These are phyloP conservation scores for Bombyx huttoni DNA, from an alignment of 2,888 invertebrate genomes.

Conservation along the genomic window DNA sequence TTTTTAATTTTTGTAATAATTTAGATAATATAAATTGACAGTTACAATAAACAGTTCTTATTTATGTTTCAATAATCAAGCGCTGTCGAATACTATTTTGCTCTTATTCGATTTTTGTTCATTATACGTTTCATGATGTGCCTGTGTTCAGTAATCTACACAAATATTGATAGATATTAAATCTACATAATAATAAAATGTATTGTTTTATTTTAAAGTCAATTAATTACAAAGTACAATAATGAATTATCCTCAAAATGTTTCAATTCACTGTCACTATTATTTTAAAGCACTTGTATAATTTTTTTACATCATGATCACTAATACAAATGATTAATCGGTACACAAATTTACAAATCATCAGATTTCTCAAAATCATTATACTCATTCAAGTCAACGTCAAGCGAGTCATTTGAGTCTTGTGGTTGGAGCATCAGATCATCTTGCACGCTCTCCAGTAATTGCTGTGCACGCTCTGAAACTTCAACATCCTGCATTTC, in stretches of 20 bases:
- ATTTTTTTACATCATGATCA: no score
- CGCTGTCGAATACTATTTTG: no score
- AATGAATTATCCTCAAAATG: background rate
- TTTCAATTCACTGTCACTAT: background rate
- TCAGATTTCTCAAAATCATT: constrained; percentile 2
- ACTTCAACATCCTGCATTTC: background rate
- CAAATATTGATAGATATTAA: constrained; percentile 30
- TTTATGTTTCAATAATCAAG: no score
- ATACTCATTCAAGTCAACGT: constrained; percentile 1
- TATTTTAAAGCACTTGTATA: no score
- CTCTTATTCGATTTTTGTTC: no score
- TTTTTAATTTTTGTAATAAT: no score
- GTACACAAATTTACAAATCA: constrained; percentile 1
- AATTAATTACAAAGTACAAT: background rate
- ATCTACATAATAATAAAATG: constrained; percentile 22
- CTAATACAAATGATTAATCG: no score
- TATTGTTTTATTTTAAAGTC: constrained; percentile 16
- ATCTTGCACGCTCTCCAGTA: constrained; percentile 1
- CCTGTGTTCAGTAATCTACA: constrained; percentile 21
- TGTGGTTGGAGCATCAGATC: constrained; percentile 1
- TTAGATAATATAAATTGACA: no score
- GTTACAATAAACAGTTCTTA: no score
- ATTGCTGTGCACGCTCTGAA: background rate
- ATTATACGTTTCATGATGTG: constrained; percentile 13
- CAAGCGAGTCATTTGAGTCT: constrained; percentile 1